Percentiles rank a stretch among this genome's conserved stretches.
Evolutionary conservation across 2,888 invertebrate genomes (phyloP).

Genomic region (Amphiduros pacificus): DNA sequence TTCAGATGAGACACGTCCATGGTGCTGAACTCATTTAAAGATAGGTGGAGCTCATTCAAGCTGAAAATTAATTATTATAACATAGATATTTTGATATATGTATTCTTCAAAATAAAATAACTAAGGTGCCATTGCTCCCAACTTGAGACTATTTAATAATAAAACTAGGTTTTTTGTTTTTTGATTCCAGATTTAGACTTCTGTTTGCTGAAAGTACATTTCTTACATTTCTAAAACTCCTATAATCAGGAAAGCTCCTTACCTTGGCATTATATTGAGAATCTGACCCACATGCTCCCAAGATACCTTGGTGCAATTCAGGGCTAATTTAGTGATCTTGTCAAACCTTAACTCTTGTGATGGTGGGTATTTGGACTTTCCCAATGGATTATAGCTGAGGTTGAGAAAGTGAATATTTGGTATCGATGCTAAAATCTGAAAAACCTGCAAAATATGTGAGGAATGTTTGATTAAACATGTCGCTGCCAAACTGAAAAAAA

Average conservation of each 20-base stretch:
- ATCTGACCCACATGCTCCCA: slow-evolving; percentile 82
- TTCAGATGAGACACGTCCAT: too few relatives aligned
- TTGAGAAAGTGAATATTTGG: slow-evolving; percentile 89
- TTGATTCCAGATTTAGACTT: too few relatives aligned
- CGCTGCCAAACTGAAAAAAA: too few relatives aligned
- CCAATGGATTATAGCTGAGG: slow-evolving; percentile 78
- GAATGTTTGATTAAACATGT: too few relatives aligned
- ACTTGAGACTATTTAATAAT: too few relatives aligned
- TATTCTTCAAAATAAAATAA: too few relatives aligned
- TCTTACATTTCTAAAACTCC: too few relatives aligned
- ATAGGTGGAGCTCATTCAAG: not conserved
- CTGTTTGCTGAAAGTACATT: too few relatives aligned
- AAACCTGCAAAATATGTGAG: slow-evolving; percentile 66
- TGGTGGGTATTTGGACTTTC: slow-evolving; percentile 11
- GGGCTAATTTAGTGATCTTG: slow-evolving; percentile 70
- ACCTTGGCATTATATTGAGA: slow-evolving; percentile 62
- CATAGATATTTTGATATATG: too few relatives aligned
- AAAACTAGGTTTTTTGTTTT: too few relatives aligned
- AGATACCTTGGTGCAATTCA: slow-evolving; percentile 84
- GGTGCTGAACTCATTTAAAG: not conserved
- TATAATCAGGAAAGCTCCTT: too few relatives aligned
- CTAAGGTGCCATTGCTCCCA: too few relatives aligned
- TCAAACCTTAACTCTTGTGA: slow-evolving; percentile 20
- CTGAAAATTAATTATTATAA: slow-evolving; percentile 5
- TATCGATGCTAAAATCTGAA: slow-evolving; percentile 83